Evolutionary conservation across 2,113 vertebrate species (phyloP), one percentile per base, ranked within the genome.

Genomic region (Dipodomys spectabilis): DNA sequence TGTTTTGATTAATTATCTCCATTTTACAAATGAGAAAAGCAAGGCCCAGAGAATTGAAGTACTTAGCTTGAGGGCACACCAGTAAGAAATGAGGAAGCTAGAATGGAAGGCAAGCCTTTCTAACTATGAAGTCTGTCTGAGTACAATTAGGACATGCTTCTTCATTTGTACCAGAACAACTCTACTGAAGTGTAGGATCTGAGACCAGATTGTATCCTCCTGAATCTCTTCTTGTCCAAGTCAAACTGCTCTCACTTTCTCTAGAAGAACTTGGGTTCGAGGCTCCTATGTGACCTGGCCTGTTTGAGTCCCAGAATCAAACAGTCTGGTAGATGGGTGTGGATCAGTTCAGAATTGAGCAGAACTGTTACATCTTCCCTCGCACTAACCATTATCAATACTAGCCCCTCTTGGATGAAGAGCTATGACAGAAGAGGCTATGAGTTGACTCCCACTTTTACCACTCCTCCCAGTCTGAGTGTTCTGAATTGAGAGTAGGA

Each of bases 21-120:
- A 94, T 88, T 90, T 91, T 83, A 88, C 30, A 94, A 62, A 78
- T 82, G 73, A 95, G 49, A 94, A 96, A 65, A 93, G 19, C 79
- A n/a, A 91, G 78, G n/a, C 64, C 75, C 60, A 77, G 35, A 78
- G 74, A 84, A 18, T n/a, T 80, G 32, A 82, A 60, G 71, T 73
- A 39, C 65, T 45, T 86, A 89, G 65, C 27, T 93, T 57, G 95
- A 91, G 85, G 87, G 94, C 84, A 91, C 69, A 77, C 16, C n/a
- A 44, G 20, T 69, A 94, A 84, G 77, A 87, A 83, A 91, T 82
- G 30, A 86, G 82, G 75, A 72, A 87, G 19, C 45, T 83, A 72
- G 20, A 18, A 57, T 82, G 71, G 72, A 91, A 83, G 28, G 39
- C 49, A 91, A 68, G 45, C 80, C 30, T 89, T 86, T 92, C 30